Evolutionary conservation across 2,888 invertebrate genomes (phyloP), one percentile per base, ranked within the genome.

Genomic region (Mesorhabditis sp.): DNA sequence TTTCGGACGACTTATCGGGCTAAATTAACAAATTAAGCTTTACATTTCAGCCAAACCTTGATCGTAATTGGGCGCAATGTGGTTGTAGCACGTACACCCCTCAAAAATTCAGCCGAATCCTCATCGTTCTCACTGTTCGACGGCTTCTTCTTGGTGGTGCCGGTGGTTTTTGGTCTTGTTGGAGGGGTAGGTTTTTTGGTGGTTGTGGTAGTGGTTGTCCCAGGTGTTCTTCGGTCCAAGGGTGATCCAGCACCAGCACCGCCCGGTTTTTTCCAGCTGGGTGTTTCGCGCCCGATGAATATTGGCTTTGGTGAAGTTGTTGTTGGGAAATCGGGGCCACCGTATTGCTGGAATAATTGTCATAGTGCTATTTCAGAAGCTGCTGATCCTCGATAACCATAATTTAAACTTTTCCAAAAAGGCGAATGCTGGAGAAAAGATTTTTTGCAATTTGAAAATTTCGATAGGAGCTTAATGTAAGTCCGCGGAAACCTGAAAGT

Each of bases 251-350:
- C 58, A 13, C 58, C 58, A n/a, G 58, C 58, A 13, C 58, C 58
- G 2, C 58, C 58, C 58, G 58, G 58, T 50, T 10, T 13, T 50
- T 50, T 50, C 58, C 58, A 50, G 7, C 10, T 13, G 10, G 58
- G 58, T 13, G 58, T 50, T n/a, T 10, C 10, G 7, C 58, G 7
- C n/a, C 58, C 58, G 7, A 13, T 10, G 7, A 13, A n/a, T 50
- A 13, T 50, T n/a, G 58, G 58, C 66, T 58, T 50, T 66, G 65
- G 13, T 69, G 65, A 13, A 62, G 44, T 5, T 15, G 50, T 13
- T 41, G 45, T 15, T 2, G 69, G 71, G 45, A 75, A 76, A 45
- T 79, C 78, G 0, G 79, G 79, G 6, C 79, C 79, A 4, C 79
- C 79, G 45, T 73, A 78, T 73, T 75, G 73, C 77, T 79, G 68